Base-by-base conservation (phyloP, 2,888 invertebrate genomes). In the Conus canariensis region DNA sequence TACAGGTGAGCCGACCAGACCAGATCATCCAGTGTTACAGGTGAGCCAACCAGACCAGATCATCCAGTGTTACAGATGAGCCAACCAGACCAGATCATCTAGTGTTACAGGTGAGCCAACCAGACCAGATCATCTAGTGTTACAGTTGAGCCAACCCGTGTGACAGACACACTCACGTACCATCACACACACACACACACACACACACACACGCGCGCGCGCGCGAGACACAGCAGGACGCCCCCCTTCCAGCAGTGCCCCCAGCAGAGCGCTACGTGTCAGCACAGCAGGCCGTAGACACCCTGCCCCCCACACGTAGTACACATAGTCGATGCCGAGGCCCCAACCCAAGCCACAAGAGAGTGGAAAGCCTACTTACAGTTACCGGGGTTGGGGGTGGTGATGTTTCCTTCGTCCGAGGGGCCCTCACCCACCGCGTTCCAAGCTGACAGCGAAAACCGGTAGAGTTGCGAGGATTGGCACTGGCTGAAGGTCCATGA, bases 391-490 rank as follows among this genome's bases (percentile, higher is more conserved):
- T 92, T 93, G 25, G 95, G 95, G 25, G 95, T 95, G 59, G 92
- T 93, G 67, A 95, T 93, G 60, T 89, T 93, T 58, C 91, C 92
- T 6, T 87, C 90, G 58, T 92, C 93, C 0, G 93, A 92, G 10
- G 94, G 94, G 12, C 95, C 95, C 90, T 94, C 94, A 45, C 95
- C 95, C 12, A 92, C 93, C 0, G 91, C 90, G 90, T 95, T 95
- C 89, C 93, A 93, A 22, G 95, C 95, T 0, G 94, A 93, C 9
- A 95, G 91, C 6, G 92, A 91, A 9, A 95, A 92, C 60, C 91
- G 88, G 90, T 95, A 95, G 16, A 87, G 93, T 93, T 0, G 93
- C 93, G 45, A 45, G 45, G 6, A 94, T 91, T 93, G 92, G 30
- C 95, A 92, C 60, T 95, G 94, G 59, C 94, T 93, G 88, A 95